Evolutionary conservation across 2,113 vertebrate species (phyloP), one percentile per base, ranked within the genome.

Genomic region (Myiagra hebetior): DNA sequence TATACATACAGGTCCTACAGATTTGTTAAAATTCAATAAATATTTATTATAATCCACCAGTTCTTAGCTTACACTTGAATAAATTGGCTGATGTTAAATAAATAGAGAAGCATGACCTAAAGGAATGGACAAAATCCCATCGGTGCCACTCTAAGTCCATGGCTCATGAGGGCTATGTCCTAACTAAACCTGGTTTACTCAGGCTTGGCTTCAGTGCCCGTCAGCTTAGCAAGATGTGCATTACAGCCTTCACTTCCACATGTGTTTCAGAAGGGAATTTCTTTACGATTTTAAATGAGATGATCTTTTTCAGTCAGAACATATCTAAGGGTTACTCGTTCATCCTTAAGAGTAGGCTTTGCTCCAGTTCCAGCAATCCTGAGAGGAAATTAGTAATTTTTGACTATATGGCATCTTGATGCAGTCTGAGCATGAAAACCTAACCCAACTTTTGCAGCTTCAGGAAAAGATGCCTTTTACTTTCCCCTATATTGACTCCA

Each of bases 21-120:
- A 91, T 92, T 91, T 91, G 85, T 84, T 97, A 87, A 93, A 96
- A 83, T 95, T 95, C 92, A 93, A 92, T 92, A 97, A 96, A 96
- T 96, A 97, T 95, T 96, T 96, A 92, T 96, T 94, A 95, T 89
- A 93, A 94, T 92, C 69, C 44, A 81, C 37, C 19, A 31, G 33
- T 69, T 94, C 83, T 93, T 94, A 91, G 87, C 88, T 93, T 92
- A 49, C 88, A 93, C 80, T 96, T 75, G 69, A 94, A 84, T 89
- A 89, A 94, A 94, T 95, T 75, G 73, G 37, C 62, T 94, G 84
- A 84, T 50, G 64, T 72, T 93, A 89, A 94, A 82, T 87, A 97
- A 97, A 94, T 67, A 95, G 78, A 94, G 79, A 72, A 92, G 47
- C 52, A 52, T 56, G 85, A 70, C 85, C 6, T 0, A 81, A 92